Evolutionary conservation across 2,888 invertebrate species (phyloP), one percentile per base, ranked within the genome.

Genomic region (Leucophenga maculata): DNA sequence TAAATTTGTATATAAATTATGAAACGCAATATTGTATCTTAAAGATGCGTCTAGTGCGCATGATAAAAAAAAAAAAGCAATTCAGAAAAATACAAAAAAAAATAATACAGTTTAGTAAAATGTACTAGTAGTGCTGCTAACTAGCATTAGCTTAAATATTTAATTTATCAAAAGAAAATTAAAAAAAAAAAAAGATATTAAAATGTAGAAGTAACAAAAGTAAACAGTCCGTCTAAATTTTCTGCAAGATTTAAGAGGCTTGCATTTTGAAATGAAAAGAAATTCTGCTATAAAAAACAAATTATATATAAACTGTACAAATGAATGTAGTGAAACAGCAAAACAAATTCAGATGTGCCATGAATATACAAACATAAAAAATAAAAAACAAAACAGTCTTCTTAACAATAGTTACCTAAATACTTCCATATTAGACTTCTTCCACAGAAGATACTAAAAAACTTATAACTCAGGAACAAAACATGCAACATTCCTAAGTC

Each of bases 331-430:
- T 62, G 22, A 59, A 59, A 46, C 22, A 64, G 11, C 13, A 46
- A 65, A 74, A 74, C 69, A 65, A 80, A 84, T 84, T 83, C 83
- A 80, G 77, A 79, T 79, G 83, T 83, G 83, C 83, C 83, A 83
- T 83, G 83, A 70, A 67, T 76, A 78, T 26, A 26, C 26, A 75
- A 39, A 76, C 67, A 52, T 62, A 39, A 46, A 64, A 69, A 68
- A 67, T 48, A 64, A 65, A 67, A 67, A 44, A n/a, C n/a, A 71
- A 50, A 6, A 20, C 26, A 52, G 26, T 55, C 22, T 55, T 13
- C 55, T 20, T 18, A 20, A 55, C 57, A 57, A 74, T 66, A 70
- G 68, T 3, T 26, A 26, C 4, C 2, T 26, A 74, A 60, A 70
- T 67, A 74, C 74, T 74, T 73, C 74, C 76, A 69, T n/a, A 69